A percentile compares a stretch with the other conserved stretches of the same genome.
Evolutionary conservation across 2,113 vertebrate species (phyloP).

Genomic region (Neogobius melanostomus): DNA sequence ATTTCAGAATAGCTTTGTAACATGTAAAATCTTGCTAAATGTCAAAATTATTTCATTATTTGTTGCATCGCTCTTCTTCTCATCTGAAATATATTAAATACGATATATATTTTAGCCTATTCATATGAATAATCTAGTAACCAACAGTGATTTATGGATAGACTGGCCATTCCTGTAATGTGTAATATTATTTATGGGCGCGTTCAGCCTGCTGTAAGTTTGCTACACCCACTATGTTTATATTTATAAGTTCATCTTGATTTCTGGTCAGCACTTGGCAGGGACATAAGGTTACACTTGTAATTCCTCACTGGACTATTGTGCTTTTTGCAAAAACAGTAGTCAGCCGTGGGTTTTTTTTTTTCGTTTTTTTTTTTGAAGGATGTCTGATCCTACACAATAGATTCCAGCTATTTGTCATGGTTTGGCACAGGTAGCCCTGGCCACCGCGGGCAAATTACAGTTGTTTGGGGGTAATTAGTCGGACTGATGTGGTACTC

Average conservation of each 20-base stretch:
- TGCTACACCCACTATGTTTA: slow-evolving; percentile 4
- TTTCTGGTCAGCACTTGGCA: slow-evolving; percentile 9
- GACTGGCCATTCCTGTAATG: background rate
- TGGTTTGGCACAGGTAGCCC: background rate
- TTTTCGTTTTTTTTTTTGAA: background rate
- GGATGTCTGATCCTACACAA: background rate
- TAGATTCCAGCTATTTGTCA: background rate
- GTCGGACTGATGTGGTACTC: background rate
- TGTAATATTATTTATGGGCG: background rate
- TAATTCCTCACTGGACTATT: background rate
- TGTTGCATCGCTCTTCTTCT: background rate
- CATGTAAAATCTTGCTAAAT: no score
- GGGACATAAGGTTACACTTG: background rate
- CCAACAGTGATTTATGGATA: background rate
- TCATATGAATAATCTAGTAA: background rate
- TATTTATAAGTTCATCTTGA: slow-evolving; percentile 1
- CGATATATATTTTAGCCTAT: background rate
- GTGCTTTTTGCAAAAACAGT: background rate
- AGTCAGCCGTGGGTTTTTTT: background rate
- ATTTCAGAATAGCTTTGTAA: no score
- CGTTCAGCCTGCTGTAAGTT: slow-evolving; percentile 25
- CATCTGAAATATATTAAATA: background rate
- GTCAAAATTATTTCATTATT: background rate
- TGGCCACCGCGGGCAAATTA: background rate
- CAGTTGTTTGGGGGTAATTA: background rate